Base-by-base conservation (phyloP, 2,888 invertebrate species). In the Yponomeuta evonymella region DNA sequence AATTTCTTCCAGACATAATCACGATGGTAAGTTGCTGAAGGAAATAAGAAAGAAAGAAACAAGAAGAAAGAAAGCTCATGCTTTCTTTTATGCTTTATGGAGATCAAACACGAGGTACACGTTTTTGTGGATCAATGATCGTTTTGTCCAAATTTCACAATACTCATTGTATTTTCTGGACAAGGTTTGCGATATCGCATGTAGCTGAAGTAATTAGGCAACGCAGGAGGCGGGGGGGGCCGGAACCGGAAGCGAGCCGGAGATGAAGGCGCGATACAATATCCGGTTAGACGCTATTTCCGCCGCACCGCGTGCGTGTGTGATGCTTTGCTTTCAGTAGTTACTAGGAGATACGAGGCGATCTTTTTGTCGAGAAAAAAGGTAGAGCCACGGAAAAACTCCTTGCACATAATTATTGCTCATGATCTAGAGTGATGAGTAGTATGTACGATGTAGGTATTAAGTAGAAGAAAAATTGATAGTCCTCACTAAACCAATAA, bases 201-300 rank as follows among this genome's bases (percentile, higher is more conserved):
- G 51, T 15, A 58, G 51, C 51, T 58, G 77, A 81, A 85, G 91
- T 91, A 91, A 91, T 92, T 92, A 92, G 91, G 88, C 86, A 84
- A 84, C 83, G 87, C 85, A 84, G 83, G 84, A 80, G 83, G 79
- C 75, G 72, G 36, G 80, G 81, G 84, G 81, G 79, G 82, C 81
- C 85, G 89, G 90, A 90, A 87, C 83, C 87, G 91, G 90, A 90
- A 88, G 88, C 85, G 75, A 81, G 85, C 92, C 92, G 92, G 92
- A 92, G 92, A 92, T 92, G 92, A 92, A 92, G 91, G 89, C 91
- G 89, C 92, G 92, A 92, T 92, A 92, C 91, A 92, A 92, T 92
- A 92, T 92, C 92, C 92, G 91, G 92, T 90, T 88, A 87, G 89
- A 87, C 89, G 90, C 90, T 88, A 89, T 90, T 89, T 91, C 92